Evolutionary conservation across 2,113 vertebrate genomes (phyloP).

Genomic region (Nettapus auritus): DNA sequence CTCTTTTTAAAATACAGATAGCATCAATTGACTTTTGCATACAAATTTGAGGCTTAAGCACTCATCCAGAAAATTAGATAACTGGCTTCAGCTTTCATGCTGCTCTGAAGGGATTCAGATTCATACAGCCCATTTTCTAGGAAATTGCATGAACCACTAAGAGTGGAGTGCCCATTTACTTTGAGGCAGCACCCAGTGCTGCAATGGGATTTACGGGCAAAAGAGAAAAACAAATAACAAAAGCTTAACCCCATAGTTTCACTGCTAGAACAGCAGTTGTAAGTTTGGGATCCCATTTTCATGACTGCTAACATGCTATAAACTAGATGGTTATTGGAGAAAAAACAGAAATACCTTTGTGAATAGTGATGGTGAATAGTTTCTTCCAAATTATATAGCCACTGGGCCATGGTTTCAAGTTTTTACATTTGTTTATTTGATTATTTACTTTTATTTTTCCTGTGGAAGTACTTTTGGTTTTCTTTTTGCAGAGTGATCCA

Average conservation of each 20-base stretch:
- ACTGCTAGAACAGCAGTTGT: background rate
- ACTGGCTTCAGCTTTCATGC: background rate
- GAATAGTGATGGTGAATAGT: too few species aligned
- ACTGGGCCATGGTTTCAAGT: too few species aligned
- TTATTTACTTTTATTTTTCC: too few species aligned
- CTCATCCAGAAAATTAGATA: constrained; percentile 10
- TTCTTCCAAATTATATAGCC: too few species aligned
- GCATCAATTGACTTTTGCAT: background rate
- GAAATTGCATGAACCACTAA: background rate
- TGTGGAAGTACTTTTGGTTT: too few species aligned
- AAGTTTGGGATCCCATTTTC: background rate
- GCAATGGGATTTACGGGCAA: background rate
- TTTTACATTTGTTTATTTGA: too few species aligned
- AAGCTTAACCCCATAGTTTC: background rate
- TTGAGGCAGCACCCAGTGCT: background rate
- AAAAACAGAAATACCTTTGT: background rate
- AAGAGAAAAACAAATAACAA: background rate
- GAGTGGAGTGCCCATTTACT: background rate
- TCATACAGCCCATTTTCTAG: background rate
- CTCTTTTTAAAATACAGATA: background rate
- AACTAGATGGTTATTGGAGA: background rate
- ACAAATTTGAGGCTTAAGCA: background rate
- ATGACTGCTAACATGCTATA: background rate
- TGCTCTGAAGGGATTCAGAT: background rate
- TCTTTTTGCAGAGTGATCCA: too few species aligned